Evolutionary conservation across 1,140 invertebrate genomes (phyloP), one percentile per base, ranked within the genome.

Genomic region (Wiebesia pumilae): DNA sequence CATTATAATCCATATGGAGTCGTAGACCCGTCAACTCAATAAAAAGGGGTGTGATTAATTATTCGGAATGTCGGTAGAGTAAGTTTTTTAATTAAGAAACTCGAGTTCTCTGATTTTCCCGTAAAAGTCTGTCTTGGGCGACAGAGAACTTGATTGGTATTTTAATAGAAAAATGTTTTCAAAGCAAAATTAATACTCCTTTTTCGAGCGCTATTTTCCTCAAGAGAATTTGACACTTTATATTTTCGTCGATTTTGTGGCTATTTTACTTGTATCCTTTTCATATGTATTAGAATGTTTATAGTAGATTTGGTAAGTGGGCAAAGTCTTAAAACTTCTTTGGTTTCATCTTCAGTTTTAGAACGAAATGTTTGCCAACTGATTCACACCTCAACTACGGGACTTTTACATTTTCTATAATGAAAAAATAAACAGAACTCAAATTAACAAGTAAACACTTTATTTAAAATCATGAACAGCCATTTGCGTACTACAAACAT

Each of bases 61-160:
- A 84, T 73, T 83, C 43, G 43, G 7, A 30, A 40, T 35, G 51
- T 33, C 47, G 16, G 27, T 2, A 1, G 3, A n/a, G 51, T 51
- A 84, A 84, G 27, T 84, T 84, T 84, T 84, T 84, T 84, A 79
- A 84, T 84, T 79, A 79, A 69, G 47, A 84, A 83, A 67, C 62
- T 79, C n/a, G 43, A 84, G 80, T 84, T 78, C 40, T 40, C 54
- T n/a, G 43, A 84, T 84, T 69, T 83, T 40, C 19, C 6, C 40
- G 3, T 24, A 35, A 62, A n/a, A 47, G 38, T 75, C 58, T 69
- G 47, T 47, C 40, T 73, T 73, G 21, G n/a, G 38, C 6, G 21
- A 21, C 16, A 73, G n/a, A 47, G 47, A 54, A 40, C 4, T 33
- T 79, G 43, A 84, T 84, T 65, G 43, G 47, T 69, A 79, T 69